A percentile compares a stretch with the other conserved stretches of the same genome.
These are phyloP conservation scores for Acronicta alni DNA, from an alignment of 2,888 invertebrate genomes.

Conservation along the genomic window DNA sequence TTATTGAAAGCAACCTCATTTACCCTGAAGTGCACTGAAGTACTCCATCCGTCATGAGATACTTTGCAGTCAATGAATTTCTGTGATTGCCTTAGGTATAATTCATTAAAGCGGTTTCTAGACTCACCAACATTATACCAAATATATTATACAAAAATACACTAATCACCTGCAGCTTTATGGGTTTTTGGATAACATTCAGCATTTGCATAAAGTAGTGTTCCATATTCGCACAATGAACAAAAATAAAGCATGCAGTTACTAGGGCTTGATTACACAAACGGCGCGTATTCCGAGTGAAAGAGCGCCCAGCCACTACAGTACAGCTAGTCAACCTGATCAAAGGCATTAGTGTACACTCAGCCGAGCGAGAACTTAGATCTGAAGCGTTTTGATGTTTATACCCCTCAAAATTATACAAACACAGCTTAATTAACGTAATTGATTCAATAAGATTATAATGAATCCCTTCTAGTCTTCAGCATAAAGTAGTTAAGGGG, in stretches of 20 bases:
- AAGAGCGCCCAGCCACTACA: slow-evolving; percentile 39
- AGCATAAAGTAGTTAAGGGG: too few relatives aligned
- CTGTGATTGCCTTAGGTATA: background rate
- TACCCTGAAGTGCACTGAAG: too few relatives aligned
- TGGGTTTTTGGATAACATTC: background rate
- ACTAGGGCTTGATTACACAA: slow-evolving; percentile 55
- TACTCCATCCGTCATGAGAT: too few relatives aligned
- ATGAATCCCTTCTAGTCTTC: background rate
- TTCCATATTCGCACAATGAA: slow-evolving; percentile 19
- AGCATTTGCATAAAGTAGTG: too few relatives aligned
- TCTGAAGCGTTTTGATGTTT: slow-evolving; percentile 54
- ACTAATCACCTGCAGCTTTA: background rate
- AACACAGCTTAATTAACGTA: slow-evolving; percentile 28
- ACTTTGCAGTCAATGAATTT: too few relatives aligned
- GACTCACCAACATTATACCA: background rate
- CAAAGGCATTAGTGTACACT: slow-evolving; percentile 52
- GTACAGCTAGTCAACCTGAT: slow-evolving; percentile 51
- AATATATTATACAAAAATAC: background rate
- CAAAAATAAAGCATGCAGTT: slow-evolving; percentile 31
- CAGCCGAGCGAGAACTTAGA: slow-evolving; percentile 33
- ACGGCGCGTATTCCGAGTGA: slow-evolving; percentile 39
- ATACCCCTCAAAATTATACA: slow-evolving; percentile 38
- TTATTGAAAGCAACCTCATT: too few relatives aligned
- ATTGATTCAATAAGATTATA: slow-evolving; percentile 34
- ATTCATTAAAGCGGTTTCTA: too few relatives aligned